These are phyloP conservation scores for Ptychodera flava DNA, from an alignment of 35 echinoderm and acorn worm genomes.

Conservation along the genomic window DNA sequence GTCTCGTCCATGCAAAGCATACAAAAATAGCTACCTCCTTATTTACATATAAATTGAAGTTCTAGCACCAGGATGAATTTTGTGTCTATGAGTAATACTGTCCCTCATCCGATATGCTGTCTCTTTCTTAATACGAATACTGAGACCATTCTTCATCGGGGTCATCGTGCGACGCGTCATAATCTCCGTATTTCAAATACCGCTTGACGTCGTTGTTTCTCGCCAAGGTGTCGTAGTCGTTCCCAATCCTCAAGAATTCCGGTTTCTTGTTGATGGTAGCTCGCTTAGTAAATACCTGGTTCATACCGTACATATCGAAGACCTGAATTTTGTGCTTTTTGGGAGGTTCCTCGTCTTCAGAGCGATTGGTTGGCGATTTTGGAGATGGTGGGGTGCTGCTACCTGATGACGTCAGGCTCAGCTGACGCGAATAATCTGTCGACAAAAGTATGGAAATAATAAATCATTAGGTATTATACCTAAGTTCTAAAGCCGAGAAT, in stretches of 20 bases:
- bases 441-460: too few species aligned
- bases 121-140: neutral
- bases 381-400: neutral
- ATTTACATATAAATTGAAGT: too few species aligned
- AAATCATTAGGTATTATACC: too few species aligned
- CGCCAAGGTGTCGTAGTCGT: neutral
- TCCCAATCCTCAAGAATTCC: neutral
- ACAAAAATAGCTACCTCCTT: too few species aligned
- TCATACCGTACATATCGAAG: neutral
- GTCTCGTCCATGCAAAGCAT: too few species aligned
- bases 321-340: neutral
- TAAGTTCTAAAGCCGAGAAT: too few species aligned
- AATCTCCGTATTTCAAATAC: neutral
- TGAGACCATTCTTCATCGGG: neutral
- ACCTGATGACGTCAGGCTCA: neutral
- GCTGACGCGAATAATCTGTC: neutral
- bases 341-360: neutral
- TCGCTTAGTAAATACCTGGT: neutral
- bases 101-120: too few species aligned
- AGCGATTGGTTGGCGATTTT: neutral
- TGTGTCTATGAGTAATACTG: too few species aligned
- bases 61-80: too few species aligned
- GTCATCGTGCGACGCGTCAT: neutral
- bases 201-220: neutral
- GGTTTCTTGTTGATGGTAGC: neutral